Percentiles rank a stretch among this genome's conserved stretches.
Evolutionary conservation across 2,888 invertebrate genomes (phyloP).

Genomic region (Drosophila borborema): DNA sequence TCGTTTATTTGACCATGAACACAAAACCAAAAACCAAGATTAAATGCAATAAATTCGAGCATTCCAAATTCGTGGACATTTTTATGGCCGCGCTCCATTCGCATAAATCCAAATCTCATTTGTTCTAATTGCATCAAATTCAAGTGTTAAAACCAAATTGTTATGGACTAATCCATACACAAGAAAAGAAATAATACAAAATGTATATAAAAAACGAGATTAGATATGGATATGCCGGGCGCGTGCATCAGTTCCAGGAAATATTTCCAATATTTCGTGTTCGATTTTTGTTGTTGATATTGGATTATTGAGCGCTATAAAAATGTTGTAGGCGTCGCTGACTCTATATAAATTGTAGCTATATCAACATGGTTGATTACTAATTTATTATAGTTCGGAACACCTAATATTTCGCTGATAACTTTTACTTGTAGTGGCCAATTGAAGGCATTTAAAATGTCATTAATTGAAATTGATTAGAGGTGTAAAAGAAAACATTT

Average conservation of each 20-base stretch:
- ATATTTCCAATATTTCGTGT: not conserved
- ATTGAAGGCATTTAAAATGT: not conserved
- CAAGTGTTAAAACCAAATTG: conserved; percentile 34
- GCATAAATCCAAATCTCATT: conserved; percentile 41
- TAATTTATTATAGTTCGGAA: conserved; percentile 2
- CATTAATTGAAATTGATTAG: conserved; percentile 3
- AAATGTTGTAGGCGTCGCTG: conserved; percentile 18
- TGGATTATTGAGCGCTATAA: conserved; percentile 33
- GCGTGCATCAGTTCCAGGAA: conserved; percentile 42
- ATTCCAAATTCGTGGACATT: conserved; percentile 23
- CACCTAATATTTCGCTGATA: conserved; percentile 28
- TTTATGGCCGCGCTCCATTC: conserved; percentile 20
- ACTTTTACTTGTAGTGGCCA: not conserved
- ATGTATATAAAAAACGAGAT: conserved; percentile 20
- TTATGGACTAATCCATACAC: conserved; percentile 30
- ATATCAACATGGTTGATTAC: conserved; percentile 15
- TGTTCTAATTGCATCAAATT: conserved; percentile 47
- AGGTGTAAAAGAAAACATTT: not conserved
- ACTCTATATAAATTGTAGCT: not conserved
- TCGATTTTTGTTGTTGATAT: conserved; percentile 14
- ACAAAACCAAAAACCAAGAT: not conserved
- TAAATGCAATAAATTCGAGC: conserved; percentile 10
- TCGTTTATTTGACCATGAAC: conserved; percentile 22
- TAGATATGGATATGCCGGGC: conserved; percentile 37
- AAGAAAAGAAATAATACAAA: conserved; percentile 4